A percentile compares a stretch with the other conserved stretches of the same genome.
These are phyloP conservation scores for Myotis myotis DNA, from an alignment of 2,797 vertebrate species.

Conservation along the genomic window DNA sequence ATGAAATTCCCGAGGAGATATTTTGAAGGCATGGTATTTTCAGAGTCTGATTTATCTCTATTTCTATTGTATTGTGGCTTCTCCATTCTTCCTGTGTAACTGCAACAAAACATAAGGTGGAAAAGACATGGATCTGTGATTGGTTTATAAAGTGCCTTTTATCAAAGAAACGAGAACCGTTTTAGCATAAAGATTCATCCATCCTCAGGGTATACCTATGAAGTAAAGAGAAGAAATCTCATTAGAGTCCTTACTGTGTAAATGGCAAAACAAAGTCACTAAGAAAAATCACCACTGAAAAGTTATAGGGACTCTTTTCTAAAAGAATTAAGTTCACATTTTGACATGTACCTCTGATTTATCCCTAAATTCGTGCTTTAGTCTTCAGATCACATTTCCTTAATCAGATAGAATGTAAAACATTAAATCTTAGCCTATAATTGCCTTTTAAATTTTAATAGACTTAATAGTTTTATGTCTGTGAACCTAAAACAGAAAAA, in stretches of 20 bases:
- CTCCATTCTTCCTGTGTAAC: conserved; percentile 72
- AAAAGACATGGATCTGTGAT: conserved; percentile 38
- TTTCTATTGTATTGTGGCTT: conserved; percentile 66
- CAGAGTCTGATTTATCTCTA: conserved; percentile 76
- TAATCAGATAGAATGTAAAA: not conserved
- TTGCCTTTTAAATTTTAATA: not conserved
- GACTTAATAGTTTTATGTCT: not conserved
- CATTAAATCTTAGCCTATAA: not conserved
- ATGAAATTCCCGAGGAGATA: conserved; percentile 61
- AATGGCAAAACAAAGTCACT: not conserved
- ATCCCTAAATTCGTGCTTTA: not conserved
- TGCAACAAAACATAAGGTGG: conserved; percentile 51
- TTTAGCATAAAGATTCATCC: not conserved
- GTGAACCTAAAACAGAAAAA: not conserved
- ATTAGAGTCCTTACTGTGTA: not conserved
- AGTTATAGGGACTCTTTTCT: not conserved
- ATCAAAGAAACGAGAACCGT: not conserved
- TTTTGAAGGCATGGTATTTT: conserved; percentile 83
- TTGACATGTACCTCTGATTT: not conserved
- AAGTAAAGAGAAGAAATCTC: not conserved
- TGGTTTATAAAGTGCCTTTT: not conserved
- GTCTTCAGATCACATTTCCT: not conserved
- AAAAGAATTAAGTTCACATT: not conserved
- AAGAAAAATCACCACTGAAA: not conserved
- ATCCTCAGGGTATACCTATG: not conserved